phyloP scores from a whole-genome alignment of 2,797 vertebrate genomes.

The Caiman crocodilus region DNA sequence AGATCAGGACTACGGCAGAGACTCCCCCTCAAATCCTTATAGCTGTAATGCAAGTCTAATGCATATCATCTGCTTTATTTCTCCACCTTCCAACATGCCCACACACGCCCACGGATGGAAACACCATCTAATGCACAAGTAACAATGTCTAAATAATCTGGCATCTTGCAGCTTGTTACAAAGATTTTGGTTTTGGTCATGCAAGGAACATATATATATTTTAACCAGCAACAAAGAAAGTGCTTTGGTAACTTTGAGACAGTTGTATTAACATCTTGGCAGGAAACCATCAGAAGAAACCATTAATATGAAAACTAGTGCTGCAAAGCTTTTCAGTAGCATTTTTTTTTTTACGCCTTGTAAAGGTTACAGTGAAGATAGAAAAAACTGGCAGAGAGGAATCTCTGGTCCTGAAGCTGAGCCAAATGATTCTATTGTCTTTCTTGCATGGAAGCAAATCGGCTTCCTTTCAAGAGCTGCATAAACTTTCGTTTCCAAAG shows the following conservation, averaged over 20 bases:
- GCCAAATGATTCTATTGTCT: slow-evolving; percentile 27
- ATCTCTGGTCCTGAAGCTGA: slow-evolving; percentile 17
- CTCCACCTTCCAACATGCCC: rapidly evolving
- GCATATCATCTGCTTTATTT: rapidly evolving
- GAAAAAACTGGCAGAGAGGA: neutral
- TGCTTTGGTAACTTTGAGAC: slow-evolving; percentile 21
- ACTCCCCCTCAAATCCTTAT: rapidly evolving
- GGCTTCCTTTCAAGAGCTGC: neutral
- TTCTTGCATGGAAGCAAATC: neutral
- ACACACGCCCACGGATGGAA: rapidly evolving
- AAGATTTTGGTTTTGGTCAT: neutral
- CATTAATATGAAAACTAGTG: neutral
- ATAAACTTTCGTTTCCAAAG: neutral
- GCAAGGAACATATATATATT: neutral
- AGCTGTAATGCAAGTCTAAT: rapidly evolving
- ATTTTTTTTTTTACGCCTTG: neutral
- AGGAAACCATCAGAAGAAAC: slow-evolving; percentile 36
- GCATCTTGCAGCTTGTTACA: neutral
- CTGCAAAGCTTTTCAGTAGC: neutral
- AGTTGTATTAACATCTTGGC: neutral
- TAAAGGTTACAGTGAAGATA: neutral
- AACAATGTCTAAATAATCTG: neutral
- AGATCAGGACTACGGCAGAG: rapidly evolving
- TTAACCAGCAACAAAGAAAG: slow-evolving; percentile 41
- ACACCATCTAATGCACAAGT: neutral